Percentiles rank a stretch among this genome's conserved stretches.
phyloP scores from a whole-genome alignment of 2,797 vertebrate genomes.

The Periophthalmus magnuspinnatus region DNA sequence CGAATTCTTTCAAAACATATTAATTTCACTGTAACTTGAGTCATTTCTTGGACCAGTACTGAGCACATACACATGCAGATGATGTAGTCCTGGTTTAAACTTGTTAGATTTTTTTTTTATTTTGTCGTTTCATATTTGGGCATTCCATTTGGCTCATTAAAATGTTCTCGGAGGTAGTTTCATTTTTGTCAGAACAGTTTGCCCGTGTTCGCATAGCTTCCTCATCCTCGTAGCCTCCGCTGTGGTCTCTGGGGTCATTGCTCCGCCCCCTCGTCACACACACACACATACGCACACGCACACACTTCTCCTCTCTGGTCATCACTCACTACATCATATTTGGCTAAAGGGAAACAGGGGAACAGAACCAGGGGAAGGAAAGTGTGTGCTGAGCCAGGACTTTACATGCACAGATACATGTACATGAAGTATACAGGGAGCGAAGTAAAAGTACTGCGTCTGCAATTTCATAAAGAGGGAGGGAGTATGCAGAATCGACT shows the following conservation, averaged over 20 bases:
- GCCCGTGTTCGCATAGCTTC: conserved; percentile 24
- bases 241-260: conserved; percentile 46
- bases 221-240: conserved; percentile 37
- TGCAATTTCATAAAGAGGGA: no score
- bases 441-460: no score
- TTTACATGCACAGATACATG: no score
- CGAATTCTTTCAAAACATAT: no score
- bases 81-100: background rate
- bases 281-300: no score
- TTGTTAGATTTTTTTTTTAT: background rate
- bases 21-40: no score
- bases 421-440: no score
- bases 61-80: background rate
- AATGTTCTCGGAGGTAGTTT: background rate
- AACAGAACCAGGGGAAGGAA: conserved; percentile 26
- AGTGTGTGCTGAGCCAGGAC: conserved; percentile 34
- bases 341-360: conserved; percentile 24
- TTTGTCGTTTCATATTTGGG: no score
- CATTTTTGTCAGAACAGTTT: background rate
- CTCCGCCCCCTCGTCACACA: conserved; percentile 47
- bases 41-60: no score
- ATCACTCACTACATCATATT: conserved; percentile 45
- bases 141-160: background rate
- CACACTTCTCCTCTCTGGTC: conserved; percentile 18
- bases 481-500: no score